Evolutionary conservation across 2,888 invertebrate genomes (phyloP).

Genomic region (Timema podura): DNA sequence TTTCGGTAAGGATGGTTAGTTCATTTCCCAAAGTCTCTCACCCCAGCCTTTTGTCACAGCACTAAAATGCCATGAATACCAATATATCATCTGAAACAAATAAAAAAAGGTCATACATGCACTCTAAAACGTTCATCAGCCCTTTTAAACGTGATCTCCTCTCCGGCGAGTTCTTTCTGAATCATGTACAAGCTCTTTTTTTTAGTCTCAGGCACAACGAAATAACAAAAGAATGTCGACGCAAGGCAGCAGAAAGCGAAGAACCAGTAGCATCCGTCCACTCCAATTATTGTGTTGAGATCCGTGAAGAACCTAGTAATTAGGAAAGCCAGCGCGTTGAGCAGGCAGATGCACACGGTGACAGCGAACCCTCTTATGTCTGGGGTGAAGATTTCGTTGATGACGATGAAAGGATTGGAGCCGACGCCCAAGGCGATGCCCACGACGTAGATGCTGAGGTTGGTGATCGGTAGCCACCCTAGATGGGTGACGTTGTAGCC

Average conservation of each 20-base stretch:
- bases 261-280: conserved; percentile 17
- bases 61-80: too few species aligned
- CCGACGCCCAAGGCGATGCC: neutral
- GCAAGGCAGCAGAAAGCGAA: conserved; percentile 16
- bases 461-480: neutral
- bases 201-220: conserved; percentile 8
- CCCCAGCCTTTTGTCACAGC: too few species aligned
- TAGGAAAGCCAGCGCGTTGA: conserved; percentile 10
- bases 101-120: too few species aligned
- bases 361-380: conserved; percentile 1
- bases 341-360: conserved; percentile 6
- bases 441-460: conserved; percentile 4
- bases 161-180: neutral
- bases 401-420: conserved; percentile 6
- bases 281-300: neutral
- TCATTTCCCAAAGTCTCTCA: too few species aligned
- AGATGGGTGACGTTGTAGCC: neutral
- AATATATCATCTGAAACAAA: too few species aligned
- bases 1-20: too few species aligned
- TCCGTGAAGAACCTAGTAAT: conserved; percentile 15
- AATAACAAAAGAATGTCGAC: neutral
- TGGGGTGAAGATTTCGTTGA: conserved; percentile 2
- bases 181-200: neutral
- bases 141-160: too few species aligned
- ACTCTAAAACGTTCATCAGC: too few species aligned